Percentiles rank a stretch among this genome's conserved stretches.
phyloP scores from a whole-genome alignment of 2,797 vertebrate genomes.

The Hirundo rustica region DNA sequence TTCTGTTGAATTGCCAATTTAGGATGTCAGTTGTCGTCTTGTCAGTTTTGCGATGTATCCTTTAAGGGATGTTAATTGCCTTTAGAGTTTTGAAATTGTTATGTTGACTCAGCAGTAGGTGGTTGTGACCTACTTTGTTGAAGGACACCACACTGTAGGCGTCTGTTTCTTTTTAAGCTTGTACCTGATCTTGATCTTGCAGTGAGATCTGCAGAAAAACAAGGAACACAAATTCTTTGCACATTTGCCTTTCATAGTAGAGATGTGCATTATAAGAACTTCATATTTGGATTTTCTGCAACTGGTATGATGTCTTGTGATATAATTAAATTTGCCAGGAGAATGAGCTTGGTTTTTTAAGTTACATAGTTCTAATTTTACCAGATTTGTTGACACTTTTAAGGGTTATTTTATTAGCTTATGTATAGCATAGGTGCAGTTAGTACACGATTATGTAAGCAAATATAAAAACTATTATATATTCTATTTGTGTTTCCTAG shows the following conservation, averaged over 20 bases:
- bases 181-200: neutral
- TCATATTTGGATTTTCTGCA: neutral
- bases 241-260: neutral
- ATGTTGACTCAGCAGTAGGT: conserved; percentile 2
- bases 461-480: neutral
- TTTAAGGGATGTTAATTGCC: neutral
- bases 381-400: neutral
- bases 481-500: conserved; percentile 14
- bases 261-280: neutral
- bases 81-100: neutral
- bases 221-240: neutral
- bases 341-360: neutral
- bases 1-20: conserved; percentile 13
- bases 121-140: neutral
- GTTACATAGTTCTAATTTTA: neutral
- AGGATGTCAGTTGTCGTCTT: conserved; percentile 20
- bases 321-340: neutral
- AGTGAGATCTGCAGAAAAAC: neutral
- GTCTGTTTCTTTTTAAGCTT: neutral
- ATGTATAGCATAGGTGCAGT: neutral
- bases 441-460: neutral
- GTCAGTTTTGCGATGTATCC: neutral
- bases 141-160: neutral
- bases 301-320: neutral
- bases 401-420: neutral